phyloP scores from a whole-genome alignment of 2,797 vertebrate species.

The Catamblyrhynchus diadema region DNA sequence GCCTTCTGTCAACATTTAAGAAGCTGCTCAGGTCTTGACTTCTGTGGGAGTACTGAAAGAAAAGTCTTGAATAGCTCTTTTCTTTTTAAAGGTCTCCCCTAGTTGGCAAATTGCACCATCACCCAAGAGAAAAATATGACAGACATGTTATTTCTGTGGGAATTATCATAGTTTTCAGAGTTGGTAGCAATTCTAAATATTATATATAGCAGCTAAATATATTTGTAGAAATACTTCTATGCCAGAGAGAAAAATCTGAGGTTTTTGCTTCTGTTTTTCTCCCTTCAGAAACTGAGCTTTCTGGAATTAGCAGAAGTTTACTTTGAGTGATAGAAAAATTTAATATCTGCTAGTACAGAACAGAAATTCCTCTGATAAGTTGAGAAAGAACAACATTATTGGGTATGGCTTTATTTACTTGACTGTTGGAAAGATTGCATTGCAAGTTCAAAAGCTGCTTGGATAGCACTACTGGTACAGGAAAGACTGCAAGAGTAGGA shows the following conservation, averaged over 20 bases:
- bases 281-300: neutral
- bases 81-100: slow-evolving; percentile 45
- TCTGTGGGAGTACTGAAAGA: slow-evolving; percentile 40
- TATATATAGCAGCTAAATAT: neutral
- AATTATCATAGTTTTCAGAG: neutral
- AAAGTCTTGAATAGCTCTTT: slow-evolving; percentile 22
- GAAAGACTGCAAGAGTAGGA: neutral
- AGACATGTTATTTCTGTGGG: slow-evolving; percentile 29
- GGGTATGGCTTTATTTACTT: neutral
- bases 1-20: slow-evolving; percentile 50
- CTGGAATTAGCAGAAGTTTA: neutral
- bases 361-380: neutral
- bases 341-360: neutral
- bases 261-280: neutral
- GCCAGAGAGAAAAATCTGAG: neutral
- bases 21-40: slow-evolving; percentile 34
- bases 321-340: neutral
- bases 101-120: slow-evolving; percentile 33
- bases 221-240: neutral
- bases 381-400: neutral
- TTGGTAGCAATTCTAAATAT: neutral
- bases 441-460: neutral
- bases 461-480: neutral
- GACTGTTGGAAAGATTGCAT: neutral
- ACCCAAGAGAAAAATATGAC: slow-evolving; percentile 36